Conservation (phyloP, 2,113 vertebrate genomes). For the Bettongia penicillata region DNA sequence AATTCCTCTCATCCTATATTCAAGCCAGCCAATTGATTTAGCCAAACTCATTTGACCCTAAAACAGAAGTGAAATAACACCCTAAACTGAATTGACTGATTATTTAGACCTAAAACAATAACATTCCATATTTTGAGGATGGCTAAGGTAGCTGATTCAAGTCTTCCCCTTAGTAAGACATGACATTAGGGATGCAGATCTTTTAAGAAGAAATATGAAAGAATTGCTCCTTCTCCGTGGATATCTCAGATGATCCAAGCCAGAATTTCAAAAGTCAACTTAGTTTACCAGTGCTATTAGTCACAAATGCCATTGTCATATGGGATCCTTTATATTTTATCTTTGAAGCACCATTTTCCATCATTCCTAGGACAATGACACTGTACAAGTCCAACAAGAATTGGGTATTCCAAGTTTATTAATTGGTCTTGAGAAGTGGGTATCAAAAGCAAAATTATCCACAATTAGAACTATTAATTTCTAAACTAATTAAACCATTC, state of each 20-base stretch:
- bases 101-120: neutral
- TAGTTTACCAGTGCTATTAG: constrained; percentile 21
- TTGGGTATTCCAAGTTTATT: neutral
- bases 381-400: neutral
- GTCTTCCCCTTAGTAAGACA: neutral
- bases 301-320: neutral
- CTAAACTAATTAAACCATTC: no score
- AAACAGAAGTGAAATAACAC: neutral
- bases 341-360: neutral
- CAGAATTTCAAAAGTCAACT: neutral
- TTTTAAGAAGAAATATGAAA: neutral
- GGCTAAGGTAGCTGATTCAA: neutral
- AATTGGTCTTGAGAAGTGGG: neutral
- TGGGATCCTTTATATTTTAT: neutral
- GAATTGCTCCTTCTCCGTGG: neutral
- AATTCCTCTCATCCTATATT: neutral
- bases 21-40: neutral
- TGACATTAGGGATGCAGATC: neutral
- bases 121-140: neutral
- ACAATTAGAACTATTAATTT: neutral
- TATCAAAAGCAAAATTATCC: neutral
- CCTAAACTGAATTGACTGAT: neutral
- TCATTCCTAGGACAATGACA: constrained; percentile 11
- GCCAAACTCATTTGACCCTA: neutral
- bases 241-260: neutral